Base-by-base conservation (phyloP, 2,888 invertebrate species). In the Chymomyza procnemis region DNA sequence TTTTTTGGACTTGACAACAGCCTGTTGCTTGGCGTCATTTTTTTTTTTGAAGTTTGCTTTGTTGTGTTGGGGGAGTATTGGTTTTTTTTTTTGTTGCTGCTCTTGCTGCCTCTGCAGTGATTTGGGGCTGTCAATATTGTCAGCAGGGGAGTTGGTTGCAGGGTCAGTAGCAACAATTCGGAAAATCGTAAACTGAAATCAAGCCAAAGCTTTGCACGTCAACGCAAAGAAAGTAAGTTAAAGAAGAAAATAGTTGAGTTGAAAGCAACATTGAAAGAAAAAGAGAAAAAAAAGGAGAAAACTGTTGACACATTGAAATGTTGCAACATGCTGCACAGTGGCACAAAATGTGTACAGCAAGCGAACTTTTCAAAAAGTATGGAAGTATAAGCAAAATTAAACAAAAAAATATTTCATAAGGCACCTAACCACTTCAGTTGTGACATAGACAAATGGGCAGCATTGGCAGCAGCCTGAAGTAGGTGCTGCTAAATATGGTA, bases 301-400 rank as follows among this genome's bases (percentile, higher is more conserved):
- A 55, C 63, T 65, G 58, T 65, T 50, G 46, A 18, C 30, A 54
- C 52, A 30, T 62, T 66, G 69, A 61, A 69, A 72, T 61, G 66
- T 61, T 66, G 61, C 67, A 22, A 50, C 14, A 34, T 34, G 47
- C 50, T 41, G 34, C 34, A 41, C 34, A 41, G 34, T 41, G 34
- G 34, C 12, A 9, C 26, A 26, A 26, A 26, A 26, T n/a, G n/a
- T n/a, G n/a, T n/a, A n/a, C n/a, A n/a, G n/a, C n/a, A n/a, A n/a
- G n/a, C n/a, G n/a, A n/a, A n/a, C n/a, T n/a, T n/a, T n/a, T n/a
- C n/a, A n/a, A n/a, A n/a, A n/a, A n/a, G n/a, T n/a, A n/a, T n/a
- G n/a, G n/a, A n/a, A n/a, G n/a, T n/a, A n/a, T n/a, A n/a, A n/a
- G n/a, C n/a, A n/a, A n/a, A n/a, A n/a, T n/a, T n/a, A n/a, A n/a